Evolutionary conservation across 2,888 invertebrate genomes (phyloP).

Genomic region (Pristionchus arcanus): DNA sequence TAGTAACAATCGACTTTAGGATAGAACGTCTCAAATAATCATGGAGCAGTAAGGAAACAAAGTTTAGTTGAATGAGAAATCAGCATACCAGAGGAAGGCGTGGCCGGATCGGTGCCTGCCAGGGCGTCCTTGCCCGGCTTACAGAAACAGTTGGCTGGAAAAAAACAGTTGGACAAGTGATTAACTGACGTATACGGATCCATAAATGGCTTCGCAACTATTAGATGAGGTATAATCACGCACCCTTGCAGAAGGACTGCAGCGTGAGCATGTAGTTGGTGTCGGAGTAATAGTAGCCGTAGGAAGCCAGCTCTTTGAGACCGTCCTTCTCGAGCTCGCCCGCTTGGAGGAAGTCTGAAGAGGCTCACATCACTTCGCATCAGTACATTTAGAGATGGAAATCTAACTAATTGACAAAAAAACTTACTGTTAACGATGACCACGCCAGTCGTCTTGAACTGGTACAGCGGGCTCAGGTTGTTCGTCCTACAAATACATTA

Average conservation of each 20-base stretch:
- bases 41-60: too few relatives aligned
- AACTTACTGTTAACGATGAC: not conserved
- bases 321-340: not conserved
- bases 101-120: not conserved
- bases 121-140: not conserved
- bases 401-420: not conserved
- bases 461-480: not conserved
- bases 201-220: not conserved
- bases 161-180: not conserved
- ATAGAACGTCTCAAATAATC: too few relatives aligned
- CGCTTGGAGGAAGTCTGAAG: not conserved
- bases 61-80: too few relatives aligned
- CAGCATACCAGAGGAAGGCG: not conserved
- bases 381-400: not conserved
- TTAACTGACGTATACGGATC: not conserved
- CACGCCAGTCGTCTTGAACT: not conserved
- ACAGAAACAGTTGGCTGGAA: constrained; percentile 7
- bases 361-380: not conserved
- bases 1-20: too few relatives aligned
- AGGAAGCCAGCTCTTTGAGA: constrained; percentile 13
- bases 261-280: constrained; percentile 17
- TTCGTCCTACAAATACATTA: not conserved
- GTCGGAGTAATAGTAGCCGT: constrained; percentile 8
- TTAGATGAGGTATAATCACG: not conserved
- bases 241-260: constrained; percentile 8